Base-by-base conservation (phyloP, 2,797 vertebrate species). In the Echiichthys vipera region DNA sequence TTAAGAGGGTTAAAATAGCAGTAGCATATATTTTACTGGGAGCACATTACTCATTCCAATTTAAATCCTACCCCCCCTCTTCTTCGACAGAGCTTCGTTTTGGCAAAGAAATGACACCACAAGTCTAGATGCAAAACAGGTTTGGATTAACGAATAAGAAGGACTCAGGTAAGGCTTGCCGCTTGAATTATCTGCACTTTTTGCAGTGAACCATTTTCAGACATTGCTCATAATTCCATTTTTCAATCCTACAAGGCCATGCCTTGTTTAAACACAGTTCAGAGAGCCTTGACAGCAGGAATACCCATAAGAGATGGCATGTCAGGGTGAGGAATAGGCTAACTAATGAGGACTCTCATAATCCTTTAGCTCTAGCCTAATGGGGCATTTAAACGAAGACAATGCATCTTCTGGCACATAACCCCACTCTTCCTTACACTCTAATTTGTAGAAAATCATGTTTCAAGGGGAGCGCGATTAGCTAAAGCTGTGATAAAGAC, bases 391-490 rank as follows among this genome's bases (percentile, higher is more conserved):
- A 94, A 92, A 89, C 84, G 81, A 91, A 93, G 94, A 93, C 92
- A 91, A 94, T 94, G 91, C 92, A 92, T 94, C 92, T 93, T 93
- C 83, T 84, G 76, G 79, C 84, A 89, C 89, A 86, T 88, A 92
- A 88, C 90, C 85, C 89, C 90, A 88, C 91, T 90, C 91, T 91
- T 90, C 85, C 86, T 94, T 91, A 92, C 90, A 81, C 91, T 85
- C 91, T 95, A 91, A 93, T 95, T 96, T 95, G 92, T 93, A 92
- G 88, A 88, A 92, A 95, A 93, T 94, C 92, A 91, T 91, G 92
- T 93, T 94, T 94, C 93, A 94, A 92, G 91, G 86, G 85, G 84
- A 90, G 89, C 78, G 88, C 92, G 95, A 95, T 95, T 95, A 95
- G 88, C 90, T 87, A 75, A 88, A 89, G 89, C 91, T 93, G 89